A percentile compares a stretch with the other conserved stretches of the same genome.
These are phyloP conservation scores for Cladorhizidae sp. DNA, from an alignment of 37 sponge, comb jelly and placozoan genomes.

Conservation along the genomic window DNA sequence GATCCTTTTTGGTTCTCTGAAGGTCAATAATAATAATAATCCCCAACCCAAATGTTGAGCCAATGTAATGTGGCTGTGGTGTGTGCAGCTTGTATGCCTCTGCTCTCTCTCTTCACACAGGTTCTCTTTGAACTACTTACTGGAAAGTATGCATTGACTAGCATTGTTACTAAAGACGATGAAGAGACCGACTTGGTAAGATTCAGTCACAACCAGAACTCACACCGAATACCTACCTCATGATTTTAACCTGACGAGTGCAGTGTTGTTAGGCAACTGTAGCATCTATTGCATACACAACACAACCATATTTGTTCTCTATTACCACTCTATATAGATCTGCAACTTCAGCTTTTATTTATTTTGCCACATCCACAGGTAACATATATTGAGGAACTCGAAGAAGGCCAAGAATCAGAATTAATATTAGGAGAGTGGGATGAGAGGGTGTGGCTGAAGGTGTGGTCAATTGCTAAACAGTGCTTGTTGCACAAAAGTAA, in stretches of 20 bases:
- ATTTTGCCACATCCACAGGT: slow-evolving; percentile 18
- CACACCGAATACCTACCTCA: neutral
- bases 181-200: slow-evolving; percentile 48
- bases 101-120: too few species aligned
- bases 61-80: too few species aligned
- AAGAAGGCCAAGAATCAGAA: slow-evolving; percentile 7
- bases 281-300: too few species aligned
- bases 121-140: slow-evolving; percentile 50
- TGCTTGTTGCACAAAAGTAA: slow-evolving; percentile 17
- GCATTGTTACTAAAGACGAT: neutral
- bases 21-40: too few species aligned
- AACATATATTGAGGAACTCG: slow-evolving; percentile 36
- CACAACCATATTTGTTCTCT: too few species aligned
- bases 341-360: too few species aligned
- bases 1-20: too few species aligned
- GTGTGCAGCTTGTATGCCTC: too few species aligned
- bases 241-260: neutral
- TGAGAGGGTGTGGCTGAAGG: slow-evolving; percentile 22
- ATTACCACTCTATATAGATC: too few species aligned
- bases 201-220: neutral
- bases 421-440: slow-evolving; percentile 35
- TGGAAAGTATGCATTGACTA: slow-evolving; percentile 18
- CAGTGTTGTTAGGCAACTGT: too few species aligned
- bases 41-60: too few species aligned
- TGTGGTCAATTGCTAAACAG: slow-evolving; percentile 48